Percentiles rank a stretch among this genome's conserved stretches.
Evolutionary conservation across 2,888 invertebrate genomes (phyloP).

Genomic region (Aphodius sticticus): DNA sequence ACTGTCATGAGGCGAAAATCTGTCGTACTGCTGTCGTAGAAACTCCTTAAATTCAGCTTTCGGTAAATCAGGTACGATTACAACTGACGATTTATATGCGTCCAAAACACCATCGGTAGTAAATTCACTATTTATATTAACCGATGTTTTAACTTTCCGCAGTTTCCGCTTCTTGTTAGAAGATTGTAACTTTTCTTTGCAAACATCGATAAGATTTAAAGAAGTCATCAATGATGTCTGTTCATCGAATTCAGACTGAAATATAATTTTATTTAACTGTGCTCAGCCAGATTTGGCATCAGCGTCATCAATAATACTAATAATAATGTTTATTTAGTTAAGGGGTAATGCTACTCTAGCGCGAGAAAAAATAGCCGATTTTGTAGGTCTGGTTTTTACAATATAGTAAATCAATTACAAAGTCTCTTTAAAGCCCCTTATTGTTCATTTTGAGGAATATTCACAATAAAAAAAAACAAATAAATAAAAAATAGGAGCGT

Average conservation of each 20-base stretch:
- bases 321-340: neutral
- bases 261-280: neutral
- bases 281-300: neutral
- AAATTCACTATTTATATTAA: neutral
- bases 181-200: neutral
- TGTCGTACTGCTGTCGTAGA: constrained; percentile 47
- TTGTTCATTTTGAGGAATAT: too few relatives aligned
- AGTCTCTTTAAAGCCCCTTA: too few relatives aligned
- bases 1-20: constrained; percentile 41
- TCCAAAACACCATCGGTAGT: constrained; percentile 26
- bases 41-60: constrained; percentile 45
- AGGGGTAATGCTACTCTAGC: too few relatives aligned
- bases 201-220: neutral
- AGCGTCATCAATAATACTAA: neutral
- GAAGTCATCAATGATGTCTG: neutral
- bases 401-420: too few relatives aligned
- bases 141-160: neutral
- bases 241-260: neutral
- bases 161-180: constrained; percentile 34
- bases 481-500: too few relatives aligned
- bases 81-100: constrained; percentile 28
- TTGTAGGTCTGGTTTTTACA: too few relatives aligned
- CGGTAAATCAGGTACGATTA: constrained; percentile 43
- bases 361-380: too few relatives aligned
- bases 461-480: too few relatives aligned